These are phyloP conservation scores for Pherbina coryleti DNA, from an alignment of 2,888 invertebrate genomes.

Conservation along the genomic window DNA sequence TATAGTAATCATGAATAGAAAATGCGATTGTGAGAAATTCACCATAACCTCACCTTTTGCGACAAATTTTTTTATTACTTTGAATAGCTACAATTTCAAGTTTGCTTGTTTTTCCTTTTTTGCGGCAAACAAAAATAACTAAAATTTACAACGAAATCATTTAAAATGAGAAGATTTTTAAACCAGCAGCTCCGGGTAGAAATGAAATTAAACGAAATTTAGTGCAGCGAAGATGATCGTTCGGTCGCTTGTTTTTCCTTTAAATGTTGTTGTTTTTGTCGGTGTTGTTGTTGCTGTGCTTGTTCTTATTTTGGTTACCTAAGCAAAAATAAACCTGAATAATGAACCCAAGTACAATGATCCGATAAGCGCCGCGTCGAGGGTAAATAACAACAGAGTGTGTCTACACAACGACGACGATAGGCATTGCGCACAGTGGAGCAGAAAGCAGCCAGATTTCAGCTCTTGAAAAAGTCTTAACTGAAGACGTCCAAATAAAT, in stretches of 20 bases:
- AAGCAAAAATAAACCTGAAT: conserved; percentile 41
- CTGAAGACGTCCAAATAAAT: too few relatives aligned
- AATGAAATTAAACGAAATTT: not conserved
- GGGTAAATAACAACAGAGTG: conserved; percentile 22
- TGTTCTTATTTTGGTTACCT: conserved; percentile 21
- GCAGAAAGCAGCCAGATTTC: not conserved
- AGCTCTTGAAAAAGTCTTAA: too few relatives aligned
- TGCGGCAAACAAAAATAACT: too few relatives aligned
- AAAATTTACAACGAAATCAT: too few relatives aligned
- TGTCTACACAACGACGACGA: not conserved
- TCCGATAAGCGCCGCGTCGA: conserved; percentile 40
- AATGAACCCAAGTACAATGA: conserved; percentile 55
- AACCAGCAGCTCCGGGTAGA: conserved; percentile 1
- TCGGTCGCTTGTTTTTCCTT: not conserved
- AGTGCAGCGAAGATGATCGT: too few relatives aligned
- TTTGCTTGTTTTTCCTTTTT: too few relatives aligned
- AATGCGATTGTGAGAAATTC: too few relatives aligned
- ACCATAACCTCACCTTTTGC: too few relatives aligned
- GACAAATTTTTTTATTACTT: too few relatives aligned
- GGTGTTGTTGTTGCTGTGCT: not conserved
- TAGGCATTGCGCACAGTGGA: not conserved
- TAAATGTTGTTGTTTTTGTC: not conserved
- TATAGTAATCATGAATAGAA: too few relatives aligned
- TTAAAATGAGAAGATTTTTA: not conserved
- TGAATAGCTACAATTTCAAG: too few relatives aligned